phyloP scores from a whole-genome alignment of 2,113 vertebrate species.

The Tiliqua scincoides region DNA sequence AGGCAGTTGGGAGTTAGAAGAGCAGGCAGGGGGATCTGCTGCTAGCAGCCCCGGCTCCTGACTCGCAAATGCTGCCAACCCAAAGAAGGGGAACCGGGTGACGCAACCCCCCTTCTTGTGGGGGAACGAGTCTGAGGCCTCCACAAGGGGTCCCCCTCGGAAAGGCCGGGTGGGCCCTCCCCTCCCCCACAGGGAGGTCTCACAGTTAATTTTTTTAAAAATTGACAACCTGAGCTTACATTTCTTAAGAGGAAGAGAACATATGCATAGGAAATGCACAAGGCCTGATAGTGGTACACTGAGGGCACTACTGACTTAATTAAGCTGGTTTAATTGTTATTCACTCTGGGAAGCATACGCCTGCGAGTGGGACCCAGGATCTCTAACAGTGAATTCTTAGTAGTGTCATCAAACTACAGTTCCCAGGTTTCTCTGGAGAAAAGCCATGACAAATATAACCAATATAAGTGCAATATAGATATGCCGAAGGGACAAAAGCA shows the following conservation, averaged over 20 bases:
- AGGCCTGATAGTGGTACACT: neutral
- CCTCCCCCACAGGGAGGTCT: too few relatives aligned
- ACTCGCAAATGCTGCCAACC: too few relatives aligned
- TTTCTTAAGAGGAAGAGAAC: neutral
- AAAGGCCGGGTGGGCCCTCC: too few relatives aligned
- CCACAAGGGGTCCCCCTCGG: too few relatives aligned
- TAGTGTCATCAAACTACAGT: neutral
- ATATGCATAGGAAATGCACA: neutral
- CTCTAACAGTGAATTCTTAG: neutral
- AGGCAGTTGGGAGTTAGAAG: too few relatives aligned
- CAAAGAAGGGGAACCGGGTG: too few relatives aligned
- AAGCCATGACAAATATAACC: neutral
- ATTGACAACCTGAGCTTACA: neutral
- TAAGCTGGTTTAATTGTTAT: neutral
- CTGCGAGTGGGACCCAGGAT: neutral
- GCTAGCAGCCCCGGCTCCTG: too few relatives aligned
- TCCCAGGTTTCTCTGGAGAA: neutral
- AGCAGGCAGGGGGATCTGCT: too few relatives aligned
- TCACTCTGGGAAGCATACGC: neutral
- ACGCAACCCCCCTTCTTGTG: too few relatives aligned
- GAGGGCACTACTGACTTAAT: neutral
- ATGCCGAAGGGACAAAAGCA: neutral
- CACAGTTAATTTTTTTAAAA: neutral
- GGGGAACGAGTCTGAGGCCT: too few relatives aligned
- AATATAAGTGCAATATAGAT: neutral